Evolutionary conservation across 1,140 invertebrate species (phyloP), one percentile per base, ranked within the genome.

Genomic region (Ceratina japonica): DNA sequence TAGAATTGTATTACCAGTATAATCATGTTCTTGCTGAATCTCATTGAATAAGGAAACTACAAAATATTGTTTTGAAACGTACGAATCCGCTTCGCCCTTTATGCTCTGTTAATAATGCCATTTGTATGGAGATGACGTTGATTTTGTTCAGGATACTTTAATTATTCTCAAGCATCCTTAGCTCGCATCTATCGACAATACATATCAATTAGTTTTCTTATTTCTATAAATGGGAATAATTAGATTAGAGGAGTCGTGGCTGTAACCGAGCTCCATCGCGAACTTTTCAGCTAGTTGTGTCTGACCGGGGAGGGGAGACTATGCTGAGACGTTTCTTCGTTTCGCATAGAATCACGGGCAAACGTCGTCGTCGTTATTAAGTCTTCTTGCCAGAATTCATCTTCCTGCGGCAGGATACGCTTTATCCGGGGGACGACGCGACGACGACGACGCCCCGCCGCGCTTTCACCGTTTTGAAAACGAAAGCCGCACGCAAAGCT

Each of bases 1-100:
- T 70, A 58, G 75, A 80, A 80, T 69, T 80, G 64, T 76, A 62
- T 80, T 61, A 69, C 68, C 64, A 76, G 27, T 75, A 80, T 75
- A 68, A 80, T 69, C 72, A 51, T 75, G 78, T 75, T 80, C 73
- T 62, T 80, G 31, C 51, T 74, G 59, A 31, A 74, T 74, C 72
- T 74, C 59, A 54, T 62, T 74, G 72, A 54, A 63, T 16, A 22
- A 22, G 22, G 2, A 22, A 49, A 54, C 12, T 74, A n/a, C 22
- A 44, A 64, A 74, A 63, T 54, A 74, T 74, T 54, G 49, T 18
- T 37, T 54, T 24, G 24, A 51, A 51, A 54, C 20, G 61, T 52
- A 64, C 27, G 61, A 54, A 52, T 37, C 54, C 18, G 16, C 22
- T 44, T 15, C 56, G 31, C 24, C 2, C n/a, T 56, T 4, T 12